phyloP scores from a whole-genome alignment of 1,140 invertebrate species.

The Micrasema minimum region DNA sequence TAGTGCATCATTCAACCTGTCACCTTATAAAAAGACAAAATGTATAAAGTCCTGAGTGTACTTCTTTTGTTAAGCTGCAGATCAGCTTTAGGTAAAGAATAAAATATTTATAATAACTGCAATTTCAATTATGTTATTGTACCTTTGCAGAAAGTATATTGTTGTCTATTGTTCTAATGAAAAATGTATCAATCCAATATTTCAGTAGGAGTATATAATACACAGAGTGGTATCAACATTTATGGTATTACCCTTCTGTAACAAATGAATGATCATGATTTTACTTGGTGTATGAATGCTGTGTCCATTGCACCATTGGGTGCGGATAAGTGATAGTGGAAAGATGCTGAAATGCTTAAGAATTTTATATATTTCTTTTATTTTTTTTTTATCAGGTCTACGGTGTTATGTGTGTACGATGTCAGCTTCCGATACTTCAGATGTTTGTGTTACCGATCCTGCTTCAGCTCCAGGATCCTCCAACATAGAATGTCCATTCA shows the following conservation, averaged over 20 bases:
- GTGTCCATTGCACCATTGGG: too few relatives aligned
- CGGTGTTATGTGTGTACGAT: slow-evolving; percentile 49
- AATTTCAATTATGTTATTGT: neutral
- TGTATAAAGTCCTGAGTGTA: slow-evolving; percentile 1
- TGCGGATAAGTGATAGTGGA: too few relatives aligned
- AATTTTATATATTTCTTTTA: neutral
- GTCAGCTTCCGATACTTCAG: slow-evolving; percentile 41
- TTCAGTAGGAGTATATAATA: too few relatives aligned
- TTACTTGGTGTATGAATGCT: too few relatives aligned
- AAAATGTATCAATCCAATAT: neutral
- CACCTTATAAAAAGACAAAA: neutral
- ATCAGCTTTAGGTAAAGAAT: slow-evolving; percentile 1
- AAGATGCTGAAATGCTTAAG: neutral
- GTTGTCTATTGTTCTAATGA: neutral
- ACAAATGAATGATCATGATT: too few relatives aligned
- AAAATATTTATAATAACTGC: neutral
- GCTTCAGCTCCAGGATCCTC: slow-evolving; percentile 48
- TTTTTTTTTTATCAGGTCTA: slow-evolving; percentile 29
- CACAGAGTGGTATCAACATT: neutral
- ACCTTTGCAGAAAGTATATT: too few relatives aligned
- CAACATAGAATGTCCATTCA: slow-evolving; percentile 59
- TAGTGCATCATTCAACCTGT: too few relatives aligned
- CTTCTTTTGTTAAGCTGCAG: neutral
- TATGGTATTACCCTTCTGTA: too few relatives aligned
- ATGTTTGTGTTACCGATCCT: slow-evolving; percentile 52